Conservation (phyloP, 2,113 vertebrate genomes). For the Siniperca chuatsi region DNA sequence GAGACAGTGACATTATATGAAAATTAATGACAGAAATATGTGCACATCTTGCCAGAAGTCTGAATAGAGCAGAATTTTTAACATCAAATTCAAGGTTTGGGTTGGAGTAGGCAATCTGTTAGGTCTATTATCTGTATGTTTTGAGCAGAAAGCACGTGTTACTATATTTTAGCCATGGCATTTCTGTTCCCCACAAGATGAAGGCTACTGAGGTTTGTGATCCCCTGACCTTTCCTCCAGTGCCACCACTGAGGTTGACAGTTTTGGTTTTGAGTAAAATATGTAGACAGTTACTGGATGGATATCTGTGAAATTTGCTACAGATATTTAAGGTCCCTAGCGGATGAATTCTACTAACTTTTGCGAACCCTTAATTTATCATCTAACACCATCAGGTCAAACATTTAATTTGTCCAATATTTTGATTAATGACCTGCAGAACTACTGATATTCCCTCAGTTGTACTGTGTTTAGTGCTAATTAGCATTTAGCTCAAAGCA, state of each 20-base stretch:
- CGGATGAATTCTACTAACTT: neutral
- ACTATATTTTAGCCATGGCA: constrained; percentile 12
- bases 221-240: neutral
- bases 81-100: neutral
- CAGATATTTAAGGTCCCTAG: neutral
- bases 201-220: neutral
- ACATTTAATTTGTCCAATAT: no score
- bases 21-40: constrained; percentile 31
- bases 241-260: neutral
- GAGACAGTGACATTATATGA: neutral
- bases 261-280: neutral
- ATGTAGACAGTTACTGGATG: neutral
- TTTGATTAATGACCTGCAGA: neutral
- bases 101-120: neutral
- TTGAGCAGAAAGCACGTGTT: neutral
- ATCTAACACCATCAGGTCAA: neutral
- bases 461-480: no score
- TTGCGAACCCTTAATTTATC: neutral
- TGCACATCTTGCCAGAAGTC: neutral
- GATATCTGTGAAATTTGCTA: neutral
- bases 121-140: constrained; percentile 4
- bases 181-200: neutral
- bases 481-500: neutral
- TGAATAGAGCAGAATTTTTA: neutral
- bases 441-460: neutral